phyloP scores from a whole-genome alignment of 2,797 vertebrate species.

The Tapirus indicus region DNA sequence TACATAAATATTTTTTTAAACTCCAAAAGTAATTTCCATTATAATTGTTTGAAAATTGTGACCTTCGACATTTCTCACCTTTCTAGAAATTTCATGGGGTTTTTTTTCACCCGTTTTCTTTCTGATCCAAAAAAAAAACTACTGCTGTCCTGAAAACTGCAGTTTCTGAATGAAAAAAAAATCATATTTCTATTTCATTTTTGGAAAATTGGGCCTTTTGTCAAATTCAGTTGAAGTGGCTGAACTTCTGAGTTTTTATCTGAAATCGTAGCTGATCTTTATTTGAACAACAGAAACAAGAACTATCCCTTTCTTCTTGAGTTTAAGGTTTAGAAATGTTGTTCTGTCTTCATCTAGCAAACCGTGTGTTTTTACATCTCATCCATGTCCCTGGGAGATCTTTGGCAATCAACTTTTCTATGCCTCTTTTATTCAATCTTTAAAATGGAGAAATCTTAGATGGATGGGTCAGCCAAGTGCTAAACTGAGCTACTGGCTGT shows the following conservation, averaged over 20 bases:
- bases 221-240: neutral
- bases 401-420: neutral
- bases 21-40: neutral
- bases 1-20: neutral
- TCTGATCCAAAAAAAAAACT: neutral
- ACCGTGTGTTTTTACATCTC: neutral
- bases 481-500: neutral
- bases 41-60: neutral
- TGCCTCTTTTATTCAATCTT: neutral
- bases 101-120: neutral
- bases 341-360: neutral
- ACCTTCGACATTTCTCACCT: neutral
- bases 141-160: neutral
- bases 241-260: neutral
- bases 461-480: neutral
- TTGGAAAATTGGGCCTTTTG: slow-evolving; percentile 3
- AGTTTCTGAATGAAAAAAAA: neutral
- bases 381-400: neutral
- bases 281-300: neutral
- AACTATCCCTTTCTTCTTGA: neutral
- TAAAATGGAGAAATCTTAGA: neutral
- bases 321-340: neutral
- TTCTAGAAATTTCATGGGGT: neutral
- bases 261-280: neutral
- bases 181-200: neutral